Evolutionary conservation across 1,140 invertebrate species (phyloP), one percentile per base, ranked within the genome.

Genomic region (Hycleus cichorii): DNA sequence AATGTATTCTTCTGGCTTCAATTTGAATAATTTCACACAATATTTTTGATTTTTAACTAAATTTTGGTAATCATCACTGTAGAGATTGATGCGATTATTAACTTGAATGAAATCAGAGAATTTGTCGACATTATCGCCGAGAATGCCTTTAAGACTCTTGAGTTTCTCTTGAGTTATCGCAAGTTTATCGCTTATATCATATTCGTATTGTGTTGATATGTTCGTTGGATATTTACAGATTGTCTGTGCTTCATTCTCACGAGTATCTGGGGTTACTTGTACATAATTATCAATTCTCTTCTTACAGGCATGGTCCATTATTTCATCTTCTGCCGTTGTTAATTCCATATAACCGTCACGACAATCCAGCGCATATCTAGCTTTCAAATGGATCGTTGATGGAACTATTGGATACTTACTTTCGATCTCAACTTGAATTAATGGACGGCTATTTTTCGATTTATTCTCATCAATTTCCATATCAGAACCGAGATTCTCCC

Each of bases 311-410:
- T 80, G 83, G 27, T 79, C 77, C 62, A 80, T 82, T 9, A 73
- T 64, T 18, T 65, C 78, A 39, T 82, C 76, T 47, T 78, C 77
- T 42, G 75, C 73, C 3, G 81, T 77, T 57, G 78, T 72, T 10
- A 89, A 62, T 66, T 86, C 83, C 44, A 83, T 76, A 60, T 84
- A 86, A 38, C 85, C 84, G 71, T 88, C 85, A 46, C 81, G 75
- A 38, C 80, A 78, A 44, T 80, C 77, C 25, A 79, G 74, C 0
- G 76, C 76, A 51, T 78, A 73, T 40, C 84, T 75, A 24, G 75
- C 60, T 44, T 66, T 56, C 63, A 81, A 80, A 11, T 75, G 65
- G 3, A 76, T 60, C 9, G 75, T 76, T 27, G 77, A 64, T 58
- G 78, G 72, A 40, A 72, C 70, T 32, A 80, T 77, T 11, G 83